These are phyloP conservation scores for Prenolepis imparis DNA, from an alignment of 2,888 invertebrate species.

Conservation along the genomic window DNA sequence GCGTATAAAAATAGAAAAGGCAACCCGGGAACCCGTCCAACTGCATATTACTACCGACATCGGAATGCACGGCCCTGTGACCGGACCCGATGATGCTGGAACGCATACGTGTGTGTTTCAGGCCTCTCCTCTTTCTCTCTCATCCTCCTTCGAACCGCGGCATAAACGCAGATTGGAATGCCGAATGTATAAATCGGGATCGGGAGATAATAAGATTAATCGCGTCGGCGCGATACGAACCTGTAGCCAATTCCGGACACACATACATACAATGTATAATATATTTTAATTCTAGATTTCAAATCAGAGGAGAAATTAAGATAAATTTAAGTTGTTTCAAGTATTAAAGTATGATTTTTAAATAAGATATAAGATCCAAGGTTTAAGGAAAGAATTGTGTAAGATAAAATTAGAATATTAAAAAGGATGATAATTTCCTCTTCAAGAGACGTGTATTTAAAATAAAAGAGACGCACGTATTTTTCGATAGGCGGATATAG, in stretches of 20 bases:
- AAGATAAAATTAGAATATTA: no score
- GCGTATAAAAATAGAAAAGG: slow-evolving; percentile 81
- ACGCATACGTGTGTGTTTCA: slow-evolving; percentile 71
- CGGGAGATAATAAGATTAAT: slow-evolving; percentile 38
- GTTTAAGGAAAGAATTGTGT: no score
- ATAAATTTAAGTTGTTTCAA: background rate
- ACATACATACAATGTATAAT: background rate
- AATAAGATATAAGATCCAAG: background rate
- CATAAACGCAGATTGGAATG: slow-evolving; percentile 33
- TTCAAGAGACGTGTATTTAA: background rate
- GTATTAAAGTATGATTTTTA: background rate
- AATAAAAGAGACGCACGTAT: background rate
- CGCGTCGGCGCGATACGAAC: background rate
- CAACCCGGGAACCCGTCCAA: slow-evolving; percentile 81
- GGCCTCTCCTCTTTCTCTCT: slow-evolving; percentile 36
- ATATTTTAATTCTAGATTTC: background rate
- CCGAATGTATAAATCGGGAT: slow-evolving; percentile 38
- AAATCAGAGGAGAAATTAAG: background rate
- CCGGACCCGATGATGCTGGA: slow-evolving; percentile 60
- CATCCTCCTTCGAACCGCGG: slow-evolving; percentile 1
- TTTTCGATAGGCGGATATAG: background rate
- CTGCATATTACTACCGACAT: slow-evolving; percentile 81
- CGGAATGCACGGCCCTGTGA: slow-evolving; percentile 79
- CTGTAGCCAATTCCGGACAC: background rate
- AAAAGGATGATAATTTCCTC: background rate